A percentile compares a stretch with the other conserved stretches of the same genome.
These are phyloP conservation scores for Probaryconus sp. DNA, from an alignment of 1,140 invertebrate species.

Conservation along the genomic window DNA sequence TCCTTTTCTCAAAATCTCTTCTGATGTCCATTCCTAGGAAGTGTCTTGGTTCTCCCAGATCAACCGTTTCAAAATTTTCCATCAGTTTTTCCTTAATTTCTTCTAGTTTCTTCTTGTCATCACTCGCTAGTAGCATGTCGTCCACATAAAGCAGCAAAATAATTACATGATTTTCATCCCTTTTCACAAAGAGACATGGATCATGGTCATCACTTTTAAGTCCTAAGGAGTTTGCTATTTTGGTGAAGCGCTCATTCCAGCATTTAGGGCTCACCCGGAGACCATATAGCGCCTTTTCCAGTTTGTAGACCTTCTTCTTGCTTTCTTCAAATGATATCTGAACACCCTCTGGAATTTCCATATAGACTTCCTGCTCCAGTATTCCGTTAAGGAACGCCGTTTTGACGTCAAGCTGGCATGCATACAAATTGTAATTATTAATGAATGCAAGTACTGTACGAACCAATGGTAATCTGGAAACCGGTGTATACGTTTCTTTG, in stretches of 20 bases:
- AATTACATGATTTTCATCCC: background rate
- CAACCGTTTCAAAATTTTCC: constrained; percentile 37
- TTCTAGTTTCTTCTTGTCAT: constrained; percentile 6
- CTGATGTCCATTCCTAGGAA: constrained; percentile 18
- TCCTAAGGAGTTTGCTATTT: constrained; percentile 4
- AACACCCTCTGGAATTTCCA: constrained; percentile 61
- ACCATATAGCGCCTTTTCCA: constrained; percentile 65
- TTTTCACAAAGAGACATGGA: constrained; percentile 3
- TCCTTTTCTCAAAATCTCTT: constrained; percentile 2
- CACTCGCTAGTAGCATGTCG: constrained; percentile 2
- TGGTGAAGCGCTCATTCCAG: constrained; percentile 54
- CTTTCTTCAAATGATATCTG: background rate
- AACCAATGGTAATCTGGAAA: constrained; percentile 52
- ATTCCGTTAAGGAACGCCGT: constrained; percentile 72
- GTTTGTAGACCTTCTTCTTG: constrained; percentile 34
- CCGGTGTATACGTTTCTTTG: constrained; percentile 51
- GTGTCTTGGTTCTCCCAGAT: constrained; percentile 32
- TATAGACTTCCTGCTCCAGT: constrained; percentile 71
- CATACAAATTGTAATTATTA: constrained; percentile 36
- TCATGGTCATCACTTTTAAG: constrained; percentile 15
- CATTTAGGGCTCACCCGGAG: constrained; percentile 60
- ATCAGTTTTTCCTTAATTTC: constrained; percentile 20
- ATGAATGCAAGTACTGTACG: constrained; percentile 12
- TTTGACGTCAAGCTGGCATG: constrained; percentile 70
- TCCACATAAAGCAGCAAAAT: constrained; percentile 4